phyloP scores from a whole-genome alignment of 2,113 vertebrate species.

The Equus quagga region DNA sequence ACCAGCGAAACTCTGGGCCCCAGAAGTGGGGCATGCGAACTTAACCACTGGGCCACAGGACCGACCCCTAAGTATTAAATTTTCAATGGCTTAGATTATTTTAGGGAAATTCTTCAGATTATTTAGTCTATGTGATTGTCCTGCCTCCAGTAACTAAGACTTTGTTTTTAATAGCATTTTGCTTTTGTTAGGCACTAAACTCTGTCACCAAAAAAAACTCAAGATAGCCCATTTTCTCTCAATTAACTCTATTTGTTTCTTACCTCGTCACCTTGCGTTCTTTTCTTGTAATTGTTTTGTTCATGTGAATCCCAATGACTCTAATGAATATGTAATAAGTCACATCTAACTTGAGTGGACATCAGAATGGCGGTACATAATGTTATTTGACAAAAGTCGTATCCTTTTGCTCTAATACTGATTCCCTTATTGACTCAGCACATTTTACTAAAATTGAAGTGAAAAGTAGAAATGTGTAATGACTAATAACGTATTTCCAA shows the following conservation, averaged over 20 bases:
- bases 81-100: background rate
- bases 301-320: conserved; percentile 37
- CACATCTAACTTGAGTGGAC: conserved; percentile 34
- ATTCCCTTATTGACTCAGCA: conserved; percentile 30
- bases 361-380: conserved; percentile 20
- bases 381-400: conserved; percentile 47
- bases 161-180: background rate
- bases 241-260: conserved; percentile 48
- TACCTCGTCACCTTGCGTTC: conserved; percentile 45
- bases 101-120: background rate
- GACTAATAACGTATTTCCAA: background rate
- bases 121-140: background rate
- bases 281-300: conserved; percentile 61
- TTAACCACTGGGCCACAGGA: no score
- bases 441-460: conserved; percentile 63
- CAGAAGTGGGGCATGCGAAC: no score
- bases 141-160: background rate
- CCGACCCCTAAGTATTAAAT: background rate
- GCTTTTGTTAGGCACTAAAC: background rate
- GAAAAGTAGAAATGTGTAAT: conserved; percentile 14
- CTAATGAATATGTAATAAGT: conserved; percentile 30
- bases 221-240: background rate
- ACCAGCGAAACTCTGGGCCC: no score
- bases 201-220: conserved; percentile 17
- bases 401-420: background rate